A percentile compares a stretch with the other conserved stretches of the same genome.
These are phyloP conservation scores for Danionella cerebrum DNA, from an alignment of 2,113 vertebrate genomes.

Conservation along the genomic window DNA sequence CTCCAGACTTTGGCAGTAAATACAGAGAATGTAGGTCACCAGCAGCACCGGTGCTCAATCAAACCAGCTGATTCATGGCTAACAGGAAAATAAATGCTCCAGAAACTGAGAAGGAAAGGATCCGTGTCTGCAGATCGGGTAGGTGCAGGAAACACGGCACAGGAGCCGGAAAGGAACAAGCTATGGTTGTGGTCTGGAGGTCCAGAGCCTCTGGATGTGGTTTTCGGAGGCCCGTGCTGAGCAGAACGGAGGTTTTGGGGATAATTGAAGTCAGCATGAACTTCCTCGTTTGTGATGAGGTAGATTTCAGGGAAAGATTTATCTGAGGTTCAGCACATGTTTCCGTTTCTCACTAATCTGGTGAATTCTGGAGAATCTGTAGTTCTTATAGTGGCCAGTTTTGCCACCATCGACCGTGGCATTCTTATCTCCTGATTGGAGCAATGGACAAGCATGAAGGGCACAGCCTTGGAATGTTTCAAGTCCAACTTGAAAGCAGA, in stretches of 20 bases:
- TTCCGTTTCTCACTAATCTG: too few species aligned
- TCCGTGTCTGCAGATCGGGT: background rate
- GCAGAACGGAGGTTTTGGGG: background rate
- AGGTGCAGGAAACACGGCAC: background rate
- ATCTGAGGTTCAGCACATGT: too few species aligned
- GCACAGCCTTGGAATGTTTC: too few species aligned
- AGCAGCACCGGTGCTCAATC: conserved; percentile 30
- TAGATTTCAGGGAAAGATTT: too few species aligned
- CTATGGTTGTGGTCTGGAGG: conserved; percentile 6
- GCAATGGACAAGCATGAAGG: too few species aligned
- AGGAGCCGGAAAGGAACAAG: background rate
- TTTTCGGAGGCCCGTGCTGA: conserved; percentile 4
- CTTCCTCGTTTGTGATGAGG: too few species aligned
- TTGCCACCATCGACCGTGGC: too few species aligned
- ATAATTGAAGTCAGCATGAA: background rate
- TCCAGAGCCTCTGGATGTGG: conserved; percentile 21
- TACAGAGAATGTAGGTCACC: conserved; percentile 52
- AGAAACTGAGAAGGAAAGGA: background rate
- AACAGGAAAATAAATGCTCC: conserved; percentile 11
- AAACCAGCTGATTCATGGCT: conserved; percentile 11
- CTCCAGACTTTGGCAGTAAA: conserved; percentile 45
- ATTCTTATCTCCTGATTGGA: too few species aligned
- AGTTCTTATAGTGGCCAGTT: too few species aligned
- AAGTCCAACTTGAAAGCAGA: too few species aligned
- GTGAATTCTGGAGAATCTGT: too few species aligned